These are phyloP conservation scores for Meteorus cinctellus DNA, from an alignment of 2,888 invertebrate genomes.

Conservation along the genomic window DNA sequence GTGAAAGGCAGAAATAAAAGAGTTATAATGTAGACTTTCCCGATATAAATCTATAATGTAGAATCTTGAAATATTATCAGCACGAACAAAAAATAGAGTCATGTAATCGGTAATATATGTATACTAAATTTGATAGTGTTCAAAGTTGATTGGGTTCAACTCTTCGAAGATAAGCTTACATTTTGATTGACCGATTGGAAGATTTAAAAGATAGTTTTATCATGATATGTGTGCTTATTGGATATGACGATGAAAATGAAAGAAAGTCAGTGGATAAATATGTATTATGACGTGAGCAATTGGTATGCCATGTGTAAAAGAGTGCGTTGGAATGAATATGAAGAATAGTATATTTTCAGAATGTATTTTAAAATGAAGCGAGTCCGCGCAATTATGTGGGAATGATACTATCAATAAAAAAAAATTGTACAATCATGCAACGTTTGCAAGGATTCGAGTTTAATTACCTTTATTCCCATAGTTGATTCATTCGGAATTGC, in stretches of 20 bases:
- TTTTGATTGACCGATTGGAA: no score
- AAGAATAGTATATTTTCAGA: conserved; percentile 71
- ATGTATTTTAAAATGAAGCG: conserved; percentile 63
- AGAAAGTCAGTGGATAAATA: conserved; percentile 5
- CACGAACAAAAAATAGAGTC: no score
- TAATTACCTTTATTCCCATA: no score
- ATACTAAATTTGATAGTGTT: no score
- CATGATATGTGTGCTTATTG: background rate
- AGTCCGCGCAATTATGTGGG: conserved; percentile 15
- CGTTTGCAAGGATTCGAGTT: conserved; percentile 58
- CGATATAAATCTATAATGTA: no score
- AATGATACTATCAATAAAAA: background rate
- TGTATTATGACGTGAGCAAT: background rate
- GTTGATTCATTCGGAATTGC: no score
- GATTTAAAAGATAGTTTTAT: background rate
- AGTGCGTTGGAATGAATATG: conserved; percentile 15
- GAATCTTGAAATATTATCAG: no score
- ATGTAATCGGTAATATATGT: no score
- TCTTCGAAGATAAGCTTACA: no score
- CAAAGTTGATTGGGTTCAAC: no score
- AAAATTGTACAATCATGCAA: background rate
- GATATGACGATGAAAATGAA: background rate
- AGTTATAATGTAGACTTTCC: no score
- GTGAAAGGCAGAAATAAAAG: no score
- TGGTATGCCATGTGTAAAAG: conserved; percentile 9